Conservation (phyloP, 2,888 invertebrate species). For the Tiphia femorata region DNA sequence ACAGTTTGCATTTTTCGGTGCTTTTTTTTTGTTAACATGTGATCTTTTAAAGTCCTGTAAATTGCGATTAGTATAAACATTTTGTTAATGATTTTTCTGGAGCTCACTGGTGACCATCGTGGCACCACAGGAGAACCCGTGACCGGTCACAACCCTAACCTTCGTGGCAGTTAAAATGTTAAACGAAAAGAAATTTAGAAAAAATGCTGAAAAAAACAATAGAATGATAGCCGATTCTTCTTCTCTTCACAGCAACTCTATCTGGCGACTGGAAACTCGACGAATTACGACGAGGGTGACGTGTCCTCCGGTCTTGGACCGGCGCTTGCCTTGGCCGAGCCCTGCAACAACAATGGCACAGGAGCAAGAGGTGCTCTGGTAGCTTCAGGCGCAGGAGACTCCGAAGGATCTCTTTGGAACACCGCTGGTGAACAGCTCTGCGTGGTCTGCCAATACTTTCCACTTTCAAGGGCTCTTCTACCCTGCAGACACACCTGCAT, state of each 20-base stretch:
- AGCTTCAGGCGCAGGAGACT: constrained; percentile 65
- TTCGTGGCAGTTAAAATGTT: too few species aligned
- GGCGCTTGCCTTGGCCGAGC: constrained; percentile 72
- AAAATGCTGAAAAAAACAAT: too few species aligned
- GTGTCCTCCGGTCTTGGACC: constrained; percentile 64
- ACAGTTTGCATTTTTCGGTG: too few species aligned
- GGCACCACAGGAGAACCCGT: too few species aligned
- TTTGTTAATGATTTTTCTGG: too few species aligned
- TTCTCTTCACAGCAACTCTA: constrained; percentile 77
- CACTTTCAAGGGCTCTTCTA: constrained; percentile 82
- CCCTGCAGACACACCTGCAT: constrained; percentile 90
- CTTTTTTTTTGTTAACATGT: too few species aligned
- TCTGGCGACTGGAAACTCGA: constrained; percentile 78
- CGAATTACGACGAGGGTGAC: constrained; percentile 71
- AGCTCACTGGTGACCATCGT: too few species aligned
- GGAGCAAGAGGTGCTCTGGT: constrained; percentile 58
- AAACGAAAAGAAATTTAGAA: too few species aligned
- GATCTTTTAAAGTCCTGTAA: too few species aligned
- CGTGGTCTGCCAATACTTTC: constrained; percentile 86
- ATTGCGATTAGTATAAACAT: too few species aligned
- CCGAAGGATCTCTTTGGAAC: constrained; percentile 72
- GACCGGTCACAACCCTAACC: too few species aligned
- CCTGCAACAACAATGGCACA: constrained; percentile 63
- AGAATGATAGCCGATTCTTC: too few species aligned
- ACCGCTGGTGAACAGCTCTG: constrained; percentile 77